Percentiles rank a stretch among this genome's conserved stretches.
phyloP scores from a whole-genome alignment of 2,113 vertebrate species.

The Scartelaos histophorus region DNA sequence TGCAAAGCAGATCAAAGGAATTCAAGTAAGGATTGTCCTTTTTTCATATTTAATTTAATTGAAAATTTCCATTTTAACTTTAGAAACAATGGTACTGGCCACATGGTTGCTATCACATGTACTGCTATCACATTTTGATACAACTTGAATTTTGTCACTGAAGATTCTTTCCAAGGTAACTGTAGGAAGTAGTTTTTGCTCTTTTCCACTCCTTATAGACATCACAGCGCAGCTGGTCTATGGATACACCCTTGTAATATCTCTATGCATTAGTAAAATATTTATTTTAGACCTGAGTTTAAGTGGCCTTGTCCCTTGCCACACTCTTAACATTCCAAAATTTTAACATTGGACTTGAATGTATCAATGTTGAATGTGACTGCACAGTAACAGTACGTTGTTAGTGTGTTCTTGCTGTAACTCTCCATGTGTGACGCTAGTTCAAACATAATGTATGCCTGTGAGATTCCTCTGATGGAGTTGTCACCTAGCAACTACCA shows the following conservation, averaged over 20 bases:
- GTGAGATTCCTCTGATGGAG: slow-evolving; percentile 6
- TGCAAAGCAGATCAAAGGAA: slow-evolving; percentile 5
- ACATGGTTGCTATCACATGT: not conserved
- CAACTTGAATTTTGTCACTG: not conserved
- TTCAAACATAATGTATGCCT: slow-evolving; percentile 1
- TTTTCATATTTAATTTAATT: not conserved
- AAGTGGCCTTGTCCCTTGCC: not conserved
- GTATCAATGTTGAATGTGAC: slow-evolving; percentile 5
- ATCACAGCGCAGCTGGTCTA: not conserved
- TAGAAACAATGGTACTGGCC: not conserved
- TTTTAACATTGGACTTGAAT: not conserved
- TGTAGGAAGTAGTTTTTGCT: not conserved
- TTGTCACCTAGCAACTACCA: slow-evolving; percentile 10
- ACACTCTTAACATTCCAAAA: no score
- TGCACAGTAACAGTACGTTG: not conserved
- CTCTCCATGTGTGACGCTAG: not conserved
- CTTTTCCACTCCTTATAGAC: not conserved
- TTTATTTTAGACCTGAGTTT: not conserved
- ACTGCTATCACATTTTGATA: not conserved
- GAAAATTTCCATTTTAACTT: not conserved
- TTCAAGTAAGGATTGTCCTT: slow-evolving; percentile 6
- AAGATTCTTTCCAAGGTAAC: not conserved
- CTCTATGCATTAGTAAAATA: not conserved
- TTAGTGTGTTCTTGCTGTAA: not conserved
- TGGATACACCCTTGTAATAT: not conserved